Evolutionary conservation across 2,113 vertebrate species (phyloP), one percentile per base, ranked within the genome.

Genomic region (Spilogale gracilis): DNA sequence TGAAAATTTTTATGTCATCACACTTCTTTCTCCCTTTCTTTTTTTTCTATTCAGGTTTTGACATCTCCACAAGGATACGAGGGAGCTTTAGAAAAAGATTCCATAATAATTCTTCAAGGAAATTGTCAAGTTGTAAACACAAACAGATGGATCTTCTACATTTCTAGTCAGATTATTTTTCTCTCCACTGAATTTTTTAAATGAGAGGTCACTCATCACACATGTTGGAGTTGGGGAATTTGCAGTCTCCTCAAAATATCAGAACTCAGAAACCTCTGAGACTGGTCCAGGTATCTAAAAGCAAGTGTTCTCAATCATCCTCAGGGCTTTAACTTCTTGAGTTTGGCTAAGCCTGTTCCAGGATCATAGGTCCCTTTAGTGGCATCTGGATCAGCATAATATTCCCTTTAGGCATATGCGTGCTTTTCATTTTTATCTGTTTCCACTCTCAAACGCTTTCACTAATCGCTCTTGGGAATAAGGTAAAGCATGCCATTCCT

Each of bases 101-200:
- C 16, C 38, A 56, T 73, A 89, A 89, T 43, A 96, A 79, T 81
- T 89, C 60, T 93, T 91, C 60, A 97, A 95, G 93, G 80, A 97
- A 92, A 94, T 50, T 82, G 74, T 45, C 96, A 85, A 95, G 54
- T 18, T 79, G 8, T 85, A 20, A 93, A 65, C 58, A 52, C 91
- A 90, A 83, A 94, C 54, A 56, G 23, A 60, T 76, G 38, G 58
- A 74, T 78, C 60, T 74, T 89, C 52, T 80, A 10, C 4, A 58
- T 20, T 92, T 81, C 52, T 82, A 85, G 43, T 56, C 63, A 81
- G 84, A 85, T 95, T 67, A 89, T 82, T 92, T 94, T 94, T 54
- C 78, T 86, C 60, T 89, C 63, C 54, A n/a, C 32, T 54, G n/a
- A 91, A 56, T 63, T 91, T 92, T 94, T 91, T 18, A 18, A 89